Evolutionary conservation across 2,113 vertebrate species (phyloP).

Genomic region (Actenoides hombroni): DNA sequence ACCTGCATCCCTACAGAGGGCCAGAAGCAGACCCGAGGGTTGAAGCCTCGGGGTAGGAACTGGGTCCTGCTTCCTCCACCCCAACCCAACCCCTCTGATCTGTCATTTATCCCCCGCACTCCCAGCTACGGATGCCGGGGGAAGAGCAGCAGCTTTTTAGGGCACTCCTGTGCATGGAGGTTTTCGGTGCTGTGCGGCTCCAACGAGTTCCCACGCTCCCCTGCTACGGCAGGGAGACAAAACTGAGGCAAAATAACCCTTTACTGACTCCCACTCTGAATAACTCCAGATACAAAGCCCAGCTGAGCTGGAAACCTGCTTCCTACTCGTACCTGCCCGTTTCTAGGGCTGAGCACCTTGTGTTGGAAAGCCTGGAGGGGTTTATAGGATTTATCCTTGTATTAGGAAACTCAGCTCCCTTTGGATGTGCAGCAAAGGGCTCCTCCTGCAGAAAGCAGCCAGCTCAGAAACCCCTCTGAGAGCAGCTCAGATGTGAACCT

Average conservation of each 20-base stretch:
- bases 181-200: accelerated
- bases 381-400: neutral
- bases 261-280: neutral
- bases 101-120: neutral
- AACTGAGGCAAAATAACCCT: accelerated
- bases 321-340: accelerated
- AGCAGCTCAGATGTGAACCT: neutral
- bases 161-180: accelerated
- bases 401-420: accelerated
- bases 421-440: accelerated
- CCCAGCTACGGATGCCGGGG: accelerated
- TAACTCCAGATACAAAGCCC: neutral
- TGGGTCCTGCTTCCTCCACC: neutral
- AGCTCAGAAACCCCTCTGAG: neutral
- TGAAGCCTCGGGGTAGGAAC: accelerated
- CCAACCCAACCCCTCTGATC: accelerated
- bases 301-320: neutral
- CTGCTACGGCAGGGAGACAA: neutral
- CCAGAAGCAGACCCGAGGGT: neutral
- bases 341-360: neutral
- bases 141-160: neutral
- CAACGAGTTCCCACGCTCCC: neutral
- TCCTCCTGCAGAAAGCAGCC: accelerated
- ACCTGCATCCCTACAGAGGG: accelerated
- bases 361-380: accelerated